A percentile compares a stretch with the other conserved stretches of the same genome.
Conservation (phyloP, 23 tunicate species). For the Trididemnum nubilum region DNA sequence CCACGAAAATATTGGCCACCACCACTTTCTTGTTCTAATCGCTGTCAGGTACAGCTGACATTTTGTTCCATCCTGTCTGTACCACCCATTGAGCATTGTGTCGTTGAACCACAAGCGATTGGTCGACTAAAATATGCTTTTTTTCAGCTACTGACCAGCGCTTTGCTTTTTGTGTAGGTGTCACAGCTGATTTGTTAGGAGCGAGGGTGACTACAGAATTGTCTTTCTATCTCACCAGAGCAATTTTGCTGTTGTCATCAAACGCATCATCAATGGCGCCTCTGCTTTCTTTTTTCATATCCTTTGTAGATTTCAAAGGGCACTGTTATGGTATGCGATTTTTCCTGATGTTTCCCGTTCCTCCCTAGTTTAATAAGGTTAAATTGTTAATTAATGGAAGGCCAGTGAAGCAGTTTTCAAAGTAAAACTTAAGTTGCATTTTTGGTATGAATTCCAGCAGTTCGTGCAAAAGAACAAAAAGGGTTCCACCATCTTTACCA, state of each 20-base stretch:
- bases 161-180: neutral
- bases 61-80: neutral
- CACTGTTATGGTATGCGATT: neutral
- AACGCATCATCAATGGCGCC: neutral
- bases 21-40: constrained; percentile 5
- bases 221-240: neutral
- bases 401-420: neutral
- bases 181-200: neutral
- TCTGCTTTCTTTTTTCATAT: neutral
- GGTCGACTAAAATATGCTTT: neutral
- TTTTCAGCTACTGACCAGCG: neutral
- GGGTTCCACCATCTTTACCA: constrained; percentile 6
- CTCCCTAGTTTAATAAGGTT: neutral
- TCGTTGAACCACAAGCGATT: neutral
- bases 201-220: neutral
- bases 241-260: neutral
- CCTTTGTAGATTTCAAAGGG: neutral
- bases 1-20: neutral
- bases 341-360: neutral
- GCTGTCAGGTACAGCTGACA: neutral
- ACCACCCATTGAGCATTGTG: constrained; percentile 11
- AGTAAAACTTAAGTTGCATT: neutral
- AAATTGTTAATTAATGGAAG: neutral
- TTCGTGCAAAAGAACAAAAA: neutral
- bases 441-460: neutral